Evolutionary conservation across 2,888 invertebrate genomes (phyloP), one percentile per base, ranked within the genome.

Genomic region (Caenorhabditis sp.): DNA sequence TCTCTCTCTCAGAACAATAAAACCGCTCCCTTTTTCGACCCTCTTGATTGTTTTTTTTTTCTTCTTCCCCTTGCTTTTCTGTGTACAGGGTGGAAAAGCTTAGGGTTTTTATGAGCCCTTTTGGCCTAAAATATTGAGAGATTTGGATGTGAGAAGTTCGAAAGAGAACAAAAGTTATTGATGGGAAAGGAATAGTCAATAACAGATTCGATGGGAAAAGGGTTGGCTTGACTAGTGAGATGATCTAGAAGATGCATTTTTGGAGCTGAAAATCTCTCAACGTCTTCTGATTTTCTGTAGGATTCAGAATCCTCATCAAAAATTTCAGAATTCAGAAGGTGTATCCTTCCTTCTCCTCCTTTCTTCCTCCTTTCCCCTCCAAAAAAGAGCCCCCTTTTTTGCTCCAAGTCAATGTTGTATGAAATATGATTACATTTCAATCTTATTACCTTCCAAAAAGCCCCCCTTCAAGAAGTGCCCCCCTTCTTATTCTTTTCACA

Each of bases 361-460:
- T 68, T 19, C 16, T 54, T 54, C 26, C 54, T 54, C 26, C 8
- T 26, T 19, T 5, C 54, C 41, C 28, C 35, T 47, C 19, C 26
- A 41, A 38, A 38, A 31, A 38, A 38, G 38, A 38, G 38, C 35
- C 12, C 16, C 49, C 31, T 7, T 35, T 66, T 49, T 51, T 66
- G 44, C 58, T 70, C 31, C 72, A 58, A 72, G 72, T 75, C 69
- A 77, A 77, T 77, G 77, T 77, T 77, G 77, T 77, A 63, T 77
- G 79, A 81, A 81, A 81, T 81, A 81, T 81, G 81, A 81, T 81
- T 81, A 81, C 81, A 81, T 81, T 81, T 81, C 81, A 81, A 81
- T 81, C 81, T 70, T 69, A 75, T 81, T 81, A 75, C 75, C 24
- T 61, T 61, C 58, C 58, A 58, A 58, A 79, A 70, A 79, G 56